These are phyloP conservation scores for Misgurnus anguillicaudatus DNA, from an alignment of 2,113 vertebrate species.

Conservation along the genomic window DNA sequence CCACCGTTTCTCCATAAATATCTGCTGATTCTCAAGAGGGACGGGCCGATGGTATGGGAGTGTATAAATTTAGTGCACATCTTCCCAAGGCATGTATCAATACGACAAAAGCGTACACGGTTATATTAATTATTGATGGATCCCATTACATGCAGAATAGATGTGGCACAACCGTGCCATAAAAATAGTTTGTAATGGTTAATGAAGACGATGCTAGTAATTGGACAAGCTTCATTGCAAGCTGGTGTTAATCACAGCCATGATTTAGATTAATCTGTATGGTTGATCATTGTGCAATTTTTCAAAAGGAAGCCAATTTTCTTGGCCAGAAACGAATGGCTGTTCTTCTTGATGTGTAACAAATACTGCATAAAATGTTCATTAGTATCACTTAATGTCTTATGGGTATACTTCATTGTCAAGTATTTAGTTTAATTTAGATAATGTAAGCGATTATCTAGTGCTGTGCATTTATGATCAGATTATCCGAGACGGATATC, in stretches of 20 bases:
- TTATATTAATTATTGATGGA: conserved; percentile 44
- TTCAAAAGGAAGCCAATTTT: neutral
- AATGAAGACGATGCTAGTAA: conserved; percentile 18
- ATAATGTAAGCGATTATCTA: too few relatives aligned
- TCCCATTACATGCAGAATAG: neutral
- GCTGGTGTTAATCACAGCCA: conserved; percentile 3
- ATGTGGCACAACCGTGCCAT: neutral
- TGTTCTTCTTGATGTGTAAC: too few relatives aligned
- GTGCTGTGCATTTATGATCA: too few relatives aligned
- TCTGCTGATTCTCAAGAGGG: neutral
- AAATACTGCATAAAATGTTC: neutral
- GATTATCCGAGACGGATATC: neutral
- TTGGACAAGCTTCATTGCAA: neutral
- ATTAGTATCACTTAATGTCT: neutral
- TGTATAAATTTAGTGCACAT: conserved; percentile 22
- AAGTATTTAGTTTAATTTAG: too few relatives aligned
- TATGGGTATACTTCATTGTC: neutral
- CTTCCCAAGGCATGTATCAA: neutral
- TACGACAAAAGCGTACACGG: conserved; percentile 19
- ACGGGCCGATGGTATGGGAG: neutral
- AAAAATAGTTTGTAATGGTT: conserved; percentile 9
- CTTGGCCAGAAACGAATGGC: neutral
- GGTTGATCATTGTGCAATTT: neutral
- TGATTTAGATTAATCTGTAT: neutral
- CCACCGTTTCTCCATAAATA: neutral